Conservation (phyloP, 2,888 invertebrate species). For the Diabrotica balteata region DNA sequence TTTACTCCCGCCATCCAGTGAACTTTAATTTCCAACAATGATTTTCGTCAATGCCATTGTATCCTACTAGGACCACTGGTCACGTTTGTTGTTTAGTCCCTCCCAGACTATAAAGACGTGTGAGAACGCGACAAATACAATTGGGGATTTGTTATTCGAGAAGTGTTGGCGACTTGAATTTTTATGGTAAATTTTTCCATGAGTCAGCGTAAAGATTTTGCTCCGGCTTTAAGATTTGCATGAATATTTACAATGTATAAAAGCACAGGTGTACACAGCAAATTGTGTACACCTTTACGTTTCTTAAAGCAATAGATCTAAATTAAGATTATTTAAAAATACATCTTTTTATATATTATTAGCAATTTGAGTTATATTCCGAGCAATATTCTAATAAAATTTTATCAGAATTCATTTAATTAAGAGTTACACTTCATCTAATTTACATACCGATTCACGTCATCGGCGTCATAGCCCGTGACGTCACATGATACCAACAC, state of each 20-base stretch:
- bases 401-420: too few species aligned
- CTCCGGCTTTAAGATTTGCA: not conserved
- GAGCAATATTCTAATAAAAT: too few species aligned
- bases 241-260: slow-evolving; percentile 6
- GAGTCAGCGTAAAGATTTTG: not conserved
- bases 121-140: not conserved
- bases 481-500: too few species aligned
- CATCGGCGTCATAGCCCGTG: too few species aligned
- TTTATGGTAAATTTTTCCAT: not conserved
- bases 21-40: too few species aligned
- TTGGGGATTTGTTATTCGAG: not conserved
- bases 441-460: too few species aligned
- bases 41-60: not conserved
- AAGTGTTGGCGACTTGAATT: not conserved
- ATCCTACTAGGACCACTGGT: not conserved
- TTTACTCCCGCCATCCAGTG: too few species aligned
- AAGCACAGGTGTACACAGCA: too few species aligned
- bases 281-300: not conserved
- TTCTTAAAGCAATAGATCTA: not conserved
- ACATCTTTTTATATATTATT: too few species aligned
- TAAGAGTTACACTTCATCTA: too few species aligned
- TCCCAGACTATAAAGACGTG: not conserved
- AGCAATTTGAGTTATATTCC: too few species aligned
- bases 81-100: not conserved
- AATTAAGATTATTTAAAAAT: not conserved